Evolutionary conservation across 2,113 vertebrate genomes (phyloP), one percentile per base, ranked within the genome.

Genomic region (Callocephalon fimbriatum): DNA sequence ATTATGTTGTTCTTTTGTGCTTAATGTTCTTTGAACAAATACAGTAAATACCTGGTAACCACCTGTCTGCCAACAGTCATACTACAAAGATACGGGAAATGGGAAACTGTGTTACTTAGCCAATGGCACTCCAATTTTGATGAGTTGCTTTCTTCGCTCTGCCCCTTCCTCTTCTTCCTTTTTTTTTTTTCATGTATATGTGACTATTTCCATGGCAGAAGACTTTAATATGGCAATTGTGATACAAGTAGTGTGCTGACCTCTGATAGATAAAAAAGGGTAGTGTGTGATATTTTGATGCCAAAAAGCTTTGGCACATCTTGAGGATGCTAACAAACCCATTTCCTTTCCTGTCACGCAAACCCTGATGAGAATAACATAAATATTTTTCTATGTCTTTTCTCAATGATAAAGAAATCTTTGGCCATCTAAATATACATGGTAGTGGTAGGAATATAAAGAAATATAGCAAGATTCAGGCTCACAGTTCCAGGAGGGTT

Each of bases 121-220:
- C 38, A 44, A 21, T 1, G 25, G 22, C 6, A 15, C 26, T 27
- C 8, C 0, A 1, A 7, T n/a, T 53, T 61, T 19, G 0, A 1
- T 50, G 20, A n/a, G 82, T 48, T 59, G 9, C 15, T 70, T 48
- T 75, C 6, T 75, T 79, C 19, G 22, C 3, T 45, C n/a, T 73
- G 12, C 14, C 9, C 6, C 2, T 22, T 81, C 27, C 31, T 45
- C 31, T 62, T 75, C 37, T 48, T 58, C 17, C 6, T 29, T 31
- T 42, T 44, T 44, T 26, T 62, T 71, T 80, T 31, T 32, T 48
- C 5, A 44, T 38, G 4, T n/a, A 12, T 35, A 32, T 29, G 3
- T 81, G 27, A 61, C 10, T 61, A 22, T 35, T 70, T 50, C 48
- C 8, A 22, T 26, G 54, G 20, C 18, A 68, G 18, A 48, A 90